A percentile compares a stretch with the other conserved stretches of the same genome.
Conservation (phyloP, 2,888 invertebrate species). For the Phaedon cochleariae region DNA sequence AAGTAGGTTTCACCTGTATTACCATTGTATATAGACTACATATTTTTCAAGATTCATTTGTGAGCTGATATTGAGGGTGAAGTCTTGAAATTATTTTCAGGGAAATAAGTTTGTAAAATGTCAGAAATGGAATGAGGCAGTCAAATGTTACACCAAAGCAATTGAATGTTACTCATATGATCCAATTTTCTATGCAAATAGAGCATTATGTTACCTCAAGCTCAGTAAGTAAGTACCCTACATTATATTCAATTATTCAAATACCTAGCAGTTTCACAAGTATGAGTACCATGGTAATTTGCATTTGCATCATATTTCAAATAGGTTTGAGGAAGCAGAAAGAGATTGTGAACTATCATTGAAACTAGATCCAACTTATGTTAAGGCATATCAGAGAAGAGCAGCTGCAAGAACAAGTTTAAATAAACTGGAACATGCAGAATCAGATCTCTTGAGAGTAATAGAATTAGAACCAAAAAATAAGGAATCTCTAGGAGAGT, state of each 20-base stretch:
- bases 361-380: conserved; percentile 77
- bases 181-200: conserved; percentile 85
- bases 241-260: background rate
- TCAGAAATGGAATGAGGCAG: conserved; percentile 85
- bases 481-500: conserved; percentile 70
- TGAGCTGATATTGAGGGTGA: no score
- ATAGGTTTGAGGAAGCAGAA: conserved; percentile 74
- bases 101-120: conserved; percentile 85
- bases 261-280: background rate
- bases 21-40: no score
- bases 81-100: conserved; percentile 60
- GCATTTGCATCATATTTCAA: no score
- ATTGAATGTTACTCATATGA: conserved; percentile 82
- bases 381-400: conserved; percentile 86
- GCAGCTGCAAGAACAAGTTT: conserved; percentile 78
- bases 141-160: conserved; percentile 86
- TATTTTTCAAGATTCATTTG: no score
- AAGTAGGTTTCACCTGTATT: conserved; percentile 61
- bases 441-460: conserved; percentile 74
- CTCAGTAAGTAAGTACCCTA: conserved; percentile 72
- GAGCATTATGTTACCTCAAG: conserved; percentile 87
- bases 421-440: conserved; percentile 76
- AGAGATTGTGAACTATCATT: conserved; percentile 85
- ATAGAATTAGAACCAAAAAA: conserved; percentile 83
- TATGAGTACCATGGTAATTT: no score